Percentiles rank a stretch among this genome's conserved stretches.
Conservation (phyloP, 1,140 invertebrate genomes). For the Harpegnathos saltator region DNA sequence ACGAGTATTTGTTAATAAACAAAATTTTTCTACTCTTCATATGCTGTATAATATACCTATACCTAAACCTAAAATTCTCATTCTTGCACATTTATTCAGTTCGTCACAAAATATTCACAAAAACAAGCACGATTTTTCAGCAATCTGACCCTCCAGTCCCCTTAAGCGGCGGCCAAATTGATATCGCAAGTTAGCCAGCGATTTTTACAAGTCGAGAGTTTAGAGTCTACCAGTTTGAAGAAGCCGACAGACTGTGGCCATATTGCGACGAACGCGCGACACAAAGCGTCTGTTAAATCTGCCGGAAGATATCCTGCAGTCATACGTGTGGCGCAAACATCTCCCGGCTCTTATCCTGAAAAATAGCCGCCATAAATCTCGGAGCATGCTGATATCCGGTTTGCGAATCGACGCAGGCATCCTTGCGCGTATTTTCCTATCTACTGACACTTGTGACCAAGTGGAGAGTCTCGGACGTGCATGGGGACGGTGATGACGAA, state of each 20-base stretch:
- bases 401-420: neutral
- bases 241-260: no score
- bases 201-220: neutral
- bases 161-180: neutral
- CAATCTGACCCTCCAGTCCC: no score
- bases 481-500: conserved; percentile 20
- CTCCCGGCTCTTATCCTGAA: conserved; percentile 21
- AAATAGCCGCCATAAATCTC: conserved; percentile 35
- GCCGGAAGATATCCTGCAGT: neutral
- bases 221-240: no score
- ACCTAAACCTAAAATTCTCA: no score
- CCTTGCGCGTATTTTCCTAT: conserved; percentile 42
- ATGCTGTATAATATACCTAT: no score
- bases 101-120: no score
- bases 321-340: neutral
- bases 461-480: neutral
- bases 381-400: neutral
- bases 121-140: no score
- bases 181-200: neutral
- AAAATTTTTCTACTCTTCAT: no score
- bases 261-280: conserved; percentile 8
- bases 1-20: no score
- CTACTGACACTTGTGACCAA: conserved; percentile 16
- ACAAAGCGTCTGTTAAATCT: conserved; percentile 39
- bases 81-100: no score